phyloP scores from a whole-genome alignment of 1,140 invertebrate genomes.

The Drosophila fuyamai region DNA sequence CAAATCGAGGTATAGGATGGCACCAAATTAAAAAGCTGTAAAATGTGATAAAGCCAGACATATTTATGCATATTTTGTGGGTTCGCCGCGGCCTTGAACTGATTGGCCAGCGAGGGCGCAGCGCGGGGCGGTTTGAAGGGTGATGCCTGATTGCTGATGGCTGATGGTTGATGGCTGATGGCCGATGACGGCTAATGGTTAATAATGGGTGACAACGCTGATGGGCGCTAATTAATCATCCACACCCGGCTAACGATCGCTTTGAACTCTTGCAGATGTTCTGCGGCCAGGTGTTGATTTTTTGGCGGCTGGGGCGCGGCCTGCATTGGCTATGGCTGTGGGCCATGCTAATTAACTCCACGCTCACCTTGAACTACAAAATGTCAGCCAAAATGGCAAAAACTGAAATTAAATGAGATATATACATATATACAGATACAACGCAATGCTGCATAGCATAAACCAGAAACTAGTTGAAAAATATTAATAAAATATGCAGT shows the following conservation, averaged over 20 bases:
- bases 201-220: slow-evolving; percentile 29
- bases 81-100: slow-evolving; percentile 68
- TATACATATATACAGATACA: slow-evolving; percentile 3
- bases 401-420: slow-evolving; percentile 17
- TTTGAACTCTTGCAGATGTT: slow-evolving; percentile 57
- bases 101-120: slow-evolving; percentile 40
- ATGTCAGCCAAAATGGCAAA: slow-evolving; percentile 50
- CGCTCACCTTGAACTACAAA: slow-evolving; percentile 75
- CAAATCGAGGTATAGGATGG: slow-evolving; percentile 14
- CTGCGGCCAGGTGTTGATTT: slow-evolving; percentile 35
- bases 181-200: no score
- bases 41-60: slow-evolving; percentile 29
- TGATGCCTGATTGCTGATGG: background rate
- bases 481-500: slow-evolving; percentile 57
- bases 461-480: slow-evolving; percentile 71
- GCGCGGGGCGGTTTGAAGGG: background rate
- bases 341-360: slow-evolving; percentile 52
- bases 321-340: background rate
- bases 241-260: slow-evolving; percentile 31
- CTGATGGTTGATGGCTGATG: no score
- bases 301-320: slow-evolving; percentile 9
- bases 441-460: slow-evolving; percentile 28
- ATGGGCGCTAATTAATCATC: slow-evolving; percentile 49
- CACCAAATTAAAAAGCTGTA: slow-evolving; percentile 43
- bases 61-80: slow-evolving; percentile 51